Conservation (phyloP, 2,113 vertebrate genomes). For the Nestor notabilis region DNA sequence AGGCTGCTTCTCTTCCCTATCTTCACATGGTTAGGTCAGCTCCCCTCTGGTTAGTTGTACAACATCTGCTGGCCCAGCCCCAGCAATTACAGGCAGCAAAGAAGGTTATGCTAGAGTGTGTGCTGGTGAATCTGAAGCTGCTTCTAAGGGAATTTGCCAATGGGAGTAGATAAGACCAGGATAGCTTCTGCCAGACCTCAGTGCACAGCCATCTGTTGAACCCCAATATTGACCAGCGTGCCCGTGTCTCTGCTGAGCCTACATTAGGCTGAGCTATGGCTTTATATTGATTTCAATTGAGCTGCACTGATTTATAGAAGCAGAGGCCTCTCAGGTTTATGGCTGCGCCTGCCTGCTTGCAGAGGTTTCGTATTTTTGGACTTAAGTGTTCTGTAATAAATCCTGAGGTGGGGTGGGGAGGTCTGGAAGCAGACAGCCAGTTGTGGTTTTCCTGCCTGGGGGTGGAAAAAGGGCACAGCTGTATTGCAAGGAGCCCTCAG, state of each 20-base stretch:
- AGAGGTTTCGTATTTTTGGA: neutral
- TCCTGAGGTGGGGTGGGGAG: neutral
- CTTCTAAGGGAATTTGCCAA: neutral
- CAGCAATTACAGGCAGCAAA: neutral
- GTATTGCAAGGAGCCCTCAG: neutral
- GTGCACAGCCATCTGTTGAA: neutral
- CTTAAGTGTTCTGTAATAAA: neutral
- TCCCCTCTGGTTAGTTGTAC: neutral
- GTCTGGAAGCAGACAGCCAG: neutral
- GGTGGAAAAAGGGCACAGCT: neutral
- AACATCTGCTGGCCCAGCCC: conserved; percentile 13
- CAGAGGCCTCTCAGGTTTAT: neutral
- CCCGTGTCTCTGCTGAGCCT: neutral
- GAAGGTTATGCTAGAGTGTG: neutral
- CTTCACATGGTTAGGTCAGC: neutral
- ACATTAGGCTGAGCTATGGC: neutral
- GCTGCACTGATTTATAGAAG: neutral
- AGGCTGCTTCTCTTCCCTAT: conserved; percentile 12
- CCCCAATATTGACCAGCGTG: fast-evolving
- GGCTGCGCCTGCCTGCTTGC: neutral
- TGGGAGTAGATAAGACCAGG: neutral
- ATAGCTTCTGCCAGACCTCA: neutral
- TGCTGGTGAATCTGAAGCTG: neutral
- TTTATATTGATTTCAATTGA: neutral
- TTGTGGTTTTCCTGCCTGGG: neutral